These are phyloP conservation scores for Telmatherina bonti DNA, from an alignment of 2,797 vertebrate genomes.

Conservation along the genomic window DNA sequence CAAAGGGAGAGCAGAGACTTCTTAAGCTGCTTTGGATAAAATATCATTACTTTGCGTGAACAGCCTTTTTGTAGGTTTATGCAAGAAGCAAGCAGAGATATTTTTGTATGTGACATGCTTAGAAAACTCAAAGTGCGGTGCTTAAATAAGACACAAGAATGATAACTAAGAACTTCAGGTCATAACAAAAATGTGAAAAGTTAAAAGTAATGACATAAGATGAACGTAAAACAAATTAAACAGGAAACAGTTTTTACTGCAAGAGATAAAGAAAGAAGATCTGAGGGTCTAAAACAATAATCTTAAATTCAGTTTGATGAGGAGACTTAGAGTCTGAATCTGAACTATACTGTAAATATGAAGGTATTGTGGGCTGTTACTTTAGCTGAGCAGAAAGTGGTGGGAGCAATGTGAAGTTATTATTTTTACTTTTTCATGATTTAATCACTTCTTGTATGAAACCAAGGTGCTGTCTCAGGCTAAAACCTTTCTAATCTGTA, in stretches of 20 bases:
- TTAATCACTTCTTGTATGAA: background rate
- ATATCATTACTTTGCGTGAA: slow-evolving; percentile 27
- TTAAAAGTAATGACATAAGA: slow-evolving; percentile 1
- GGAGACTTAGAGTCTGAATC: background rate
- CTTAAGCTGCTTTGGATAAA: slow-evolving; percentile 40
- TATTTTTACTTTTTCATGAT: too few relatives aligned
- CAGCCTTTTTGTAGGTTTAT: slow-evolving; percentile 9
- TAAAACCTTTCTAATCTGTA: background rate
- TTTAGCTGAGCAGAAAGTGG: too few relatives aligned
- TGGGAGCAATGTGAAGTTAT: too few relatives aligned
- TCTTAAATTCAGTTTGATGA: background rate
- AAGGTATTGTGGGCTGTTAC: too few relatives aligned
- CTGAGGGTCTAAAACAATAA: background rate
- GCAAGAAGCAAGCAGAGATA: slow-evolving; percentile 12
- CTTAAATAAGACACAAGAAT: background rate
- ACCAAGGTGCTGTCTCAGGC: background rate
- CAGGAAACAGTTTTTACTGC: background rate
- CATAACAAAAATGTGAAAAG: slow-evolving; percentile 11
- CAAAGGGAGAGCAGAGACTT: slow-evolving; percentile 9
- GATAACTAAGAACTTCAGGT: slow-evolving; percentile 3
- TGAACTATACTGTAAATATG: background rate
- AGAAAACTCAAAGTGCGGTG: background rate
- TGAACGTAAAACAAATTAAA: slow-evolving; percentile 7
- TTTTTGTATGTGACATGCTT: background rate
- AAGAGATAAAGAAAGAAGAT: background rate